Base-by-base conservation (phyloP, 2,888 invertebrate species). In the Plebejus anna region DNA sequence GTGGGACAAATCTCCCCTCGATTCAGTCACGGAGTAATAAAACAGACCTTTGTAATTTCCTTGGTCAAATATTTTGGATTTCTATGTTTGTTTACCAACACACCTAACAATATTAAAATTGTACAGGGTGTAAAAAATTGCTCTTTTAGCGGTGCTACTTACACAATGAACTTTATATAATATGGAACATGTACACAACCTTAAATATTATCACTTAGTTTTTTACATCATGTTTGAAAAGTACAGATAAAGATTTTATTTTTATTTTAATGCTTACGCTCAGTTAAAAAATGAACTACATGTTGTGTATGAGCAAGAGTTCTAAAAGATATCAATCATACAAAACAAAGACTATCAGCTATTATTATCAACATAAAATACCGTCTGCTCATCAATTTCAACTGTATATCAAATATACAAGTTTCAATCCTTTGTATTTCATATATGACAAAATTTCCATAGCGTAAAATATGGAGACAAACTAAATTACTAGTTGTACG, bases 1-100 rank as follows among this genome's bases (percentile, higher is more conserved):
- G 87, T 84, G 85, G 88, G 90, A 94, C 91, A 91, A 92, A 94
- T 92, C 88, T 91, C 88, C 88, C 88, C 90, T 87, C 88, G 89
- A 90, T 89, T 92, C 89, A 88, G 92, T 94, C 94, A 91, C 91
- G 91, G 91, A 87, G 85, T 84, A 84, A 79, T 82, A 82, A 87
- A 88, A 92, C 91, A 88, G 89, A 88, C 88, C 88, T 92, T 89
- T 89, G 89, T 88, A 88, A 89, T 89, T 92, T 92, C 89, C 81
- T 84, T 87, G 86, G 88, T 85, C 87, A 87, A 89, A 87, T 91
- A 90, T 90, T 91, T 90, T 89, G 86, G 86, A 89, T 2, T 42
- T 42, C 28, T 42, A 55, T 36, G 38, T 38, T 71, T 38, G n/a
- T 42, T 42, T 71, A 71, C 28, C n/a, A 22, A 42, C 22, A 42